Percentiles rank a stretch among this genome's conserved stretches.
Conservation (phyloP, 2,113 vertebrate genomes). For the Thamnaconus septentrionalis region DNA sequence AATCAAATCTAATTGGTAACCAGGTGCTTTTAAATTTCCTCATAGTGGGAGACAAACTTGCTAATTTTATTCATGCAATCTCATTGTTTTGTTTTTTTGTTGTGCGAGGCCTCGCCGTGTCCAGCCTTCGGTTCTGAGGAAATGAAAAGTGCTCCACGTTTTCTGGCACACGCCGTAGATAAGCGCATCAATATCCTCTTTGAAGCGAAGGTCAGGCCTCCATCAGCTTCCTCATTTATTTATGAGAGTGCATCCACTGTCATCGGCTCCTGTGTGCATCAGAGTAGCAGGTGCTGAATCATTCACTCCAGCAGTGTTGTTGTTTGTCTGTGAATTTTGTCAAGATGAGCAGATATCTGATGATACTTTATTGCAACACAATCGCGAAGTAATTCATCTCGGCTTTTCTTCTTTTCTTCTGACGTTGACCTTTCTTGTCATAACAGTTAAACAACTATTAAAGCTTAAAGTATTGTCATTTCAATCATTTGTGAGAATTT, state of each 20-base stretch:
- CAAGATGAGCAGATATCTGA: too few relatives aligned
- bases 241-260: conserved; percentile 23
- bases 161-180: conserved; percentile 24
- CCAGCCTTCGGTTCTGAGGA: conserved; percentile 24
- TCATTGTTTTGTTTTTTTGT: neutral
- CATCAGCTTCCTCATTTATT: conserved; percentile 51
- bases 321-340: neutral
- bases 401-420: too few relatives aligned
- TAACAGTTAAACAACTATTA: too few relatives aligned
- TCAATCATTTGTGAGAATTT: too few relatives aligned
- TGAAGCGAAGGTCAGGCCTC: conserved; percentile 41
- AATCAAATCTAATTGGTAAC: too few relatives aligned
- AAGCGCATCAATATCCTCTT: conserved; percentile 46
- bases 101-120: neutral
- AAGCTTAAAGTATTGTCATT: too few relatives aligned
- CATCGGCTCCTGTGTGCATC: conserved; percentile 16
- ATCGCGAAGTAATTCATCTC: neutral
- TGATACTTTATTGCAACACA: neutral
- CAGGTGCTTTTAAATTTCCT: too few relatives aligned
- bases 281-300: conserved; percentile 5
- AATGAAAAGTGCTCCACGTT: conserved; percentile 31
- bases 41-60: too few relatives aligned
- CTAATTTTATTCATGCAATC: too few relatives aligned
- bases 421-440: too few relatives aligned
- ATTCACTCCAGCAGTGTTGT: neutral